Evolutionary conservation across 2,113 vertebrate genomes (phyloP).

Genomic region (Apus apus): DNA sequence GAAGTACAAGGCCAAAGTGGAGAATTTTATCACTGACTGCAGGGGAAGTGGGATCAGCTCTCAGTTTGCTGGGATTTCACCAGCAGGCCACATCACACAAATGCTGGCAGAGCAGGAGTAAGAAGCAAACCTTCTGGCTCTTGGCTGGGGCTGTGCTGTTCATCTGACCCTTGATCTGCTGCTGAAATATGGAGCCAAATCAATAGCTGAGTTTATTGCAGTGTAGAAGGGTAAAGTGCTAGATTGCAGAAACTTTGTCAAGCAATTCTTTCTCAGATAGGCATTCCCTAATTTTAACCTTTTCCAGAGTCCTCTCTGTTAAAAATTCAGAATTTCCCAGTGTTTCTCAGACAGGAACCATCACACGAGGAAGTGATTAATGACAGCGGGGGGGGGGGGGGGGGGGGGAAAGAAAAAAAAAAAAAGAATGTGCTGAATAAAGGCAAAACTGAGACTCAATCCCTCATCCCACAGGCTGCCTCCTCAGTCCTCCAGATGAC

Average conservation of each 20-base stretch:
- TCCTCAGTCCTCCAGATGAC: not conserved
- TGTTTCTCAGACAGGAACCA: slow-evolving; percentile 2
- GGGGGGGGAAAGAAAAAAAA: accelerated
- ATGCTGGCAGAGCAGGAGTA: not conserved
- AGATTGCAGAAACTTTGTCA: not conserved
- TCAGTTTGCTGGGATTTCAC: not conserved
- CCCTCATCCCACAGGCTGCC: not conserved
- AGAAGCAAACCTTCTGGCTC: not conserved
- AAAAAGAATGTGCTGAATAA: slow-evolving; percentile 39
- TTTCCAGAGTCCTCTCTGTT: not conserved
- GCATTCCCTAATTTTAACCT: not conserved
- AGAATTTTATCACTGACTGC: not conserved
- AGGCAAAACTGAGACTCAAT: slow-evolving; percentile 10
- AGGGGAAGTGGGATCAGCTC: not conserved
- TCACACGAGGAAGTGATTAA: slow-evolving; percentile 59
- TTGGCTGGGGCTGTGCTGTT: not conserved
- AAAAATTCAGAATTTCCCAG: not conserved
- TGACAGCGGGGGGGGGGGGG: not conserved
- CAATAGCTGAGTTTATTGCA: not conserved
- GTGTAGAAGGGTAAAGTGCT: not conserved
- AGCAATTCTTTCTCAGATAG: not conserved
- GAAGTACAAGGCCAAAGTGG: not conserved
- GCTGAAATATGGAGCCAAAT: not conserved
- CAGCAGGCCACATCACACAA: not conserved
- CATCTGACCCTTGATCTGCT: not conserved